These are phyloP conservation scores for Drosophila peninsularis DNA, from an alignment of 2,888 invertebrate species.

Conservation along the genomic window DNA sequence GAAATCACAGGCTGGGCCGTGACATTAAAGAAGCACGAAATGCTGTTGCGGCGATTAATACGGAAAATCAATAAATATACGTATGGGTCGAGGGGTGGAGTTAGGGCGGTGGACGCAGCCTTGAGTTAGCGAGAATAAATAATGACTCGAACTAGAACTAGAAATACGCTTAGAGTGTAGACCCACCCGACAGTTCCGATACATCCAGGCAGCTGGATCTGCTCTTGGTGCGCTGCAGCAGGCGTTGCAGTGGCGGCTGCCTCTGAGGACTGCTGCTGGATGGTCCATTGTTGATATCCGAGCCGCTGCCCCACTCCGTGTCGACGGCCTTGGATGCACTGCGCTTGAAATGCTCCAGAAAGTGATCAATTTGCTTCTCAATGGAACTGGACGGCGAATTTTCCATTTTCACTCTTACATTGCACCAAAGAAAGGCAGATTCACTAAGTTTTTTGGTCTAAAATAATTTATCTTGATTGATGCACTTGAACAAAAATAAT, in stretches of 20 bases:
- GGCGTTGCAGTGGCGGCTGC: conserved; percentile 42
- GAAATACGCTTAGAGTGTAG: background rate
- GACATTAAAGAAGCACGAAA: conserved; percentile 25
- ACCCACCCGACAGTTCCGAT: conserved; percentile 77
- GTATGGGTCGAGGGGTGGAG: conserved; percentile 2
- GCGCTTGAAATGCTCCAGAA: conserved; percentile 92
- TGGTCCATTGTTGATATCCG: conserved; percentile 35
- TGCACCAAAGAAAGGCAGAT: background rate
- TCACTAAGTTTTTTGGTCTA: background rate
- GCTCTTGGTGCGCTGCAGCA: conserved; percentile 76
- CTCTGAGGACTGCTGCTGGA: conserved; percentile 49
- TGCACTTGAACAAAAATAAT: conserved; percentile 7
- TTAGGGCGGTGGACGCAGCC: conserved; percentile 1
- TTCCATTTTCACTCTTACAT: conserved; percentile 75
- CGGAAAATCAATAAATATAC: conserved; percentile 49
- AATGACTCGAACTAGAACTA: conserved; percentile 4
- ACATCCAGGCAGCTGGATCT: conserved; percentile 83
- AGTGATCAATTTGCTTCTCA: conserved; percentile 93
- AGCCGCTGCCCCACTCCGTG: conserved; percentile 74
- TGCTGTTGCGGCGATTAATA: conserved; percentile 12
- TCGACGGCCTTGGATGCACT: conserved; percentile 92
- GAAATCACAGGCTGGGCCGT: conserved; percentile 8
- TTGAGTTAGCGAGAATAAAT: conserved; percentile 1
- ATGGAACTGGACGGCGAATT: conserved; percentile 88
- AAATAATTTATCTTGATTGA: background rate